These are phyloP conservation scores for Parnassius mnemosyne DNA, from an alignment of 2,888 invertebrate genomes.

Conservation along the genomic window DNA sequence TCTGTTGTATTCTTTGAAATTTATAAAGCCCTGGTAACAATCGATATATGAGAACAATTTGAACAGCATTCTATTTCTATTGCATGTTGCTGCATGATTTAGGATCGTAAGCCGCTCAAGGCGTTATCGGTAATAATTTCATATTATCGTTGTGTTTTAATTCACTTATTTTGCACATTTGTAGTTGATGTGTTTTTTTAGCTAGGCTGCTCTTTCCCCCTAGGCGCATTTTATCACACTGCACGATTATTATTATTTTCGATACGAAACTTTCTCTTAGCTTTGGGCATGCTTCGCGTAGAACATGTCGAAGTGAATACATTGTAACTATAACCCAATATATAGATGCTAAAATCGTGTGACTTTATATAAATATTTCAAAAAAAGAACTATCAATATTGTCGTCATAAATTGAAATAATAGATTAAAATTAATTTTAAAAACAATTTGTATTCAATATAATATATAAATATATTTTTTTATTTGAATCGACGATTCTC, in stretches of 20 bases:
- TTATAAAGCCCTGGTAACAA: conserved; percentile 57
- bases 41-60: conserved; percentile 48
- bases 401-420: too few species aligned
- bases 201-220: conserved; percentile 77
- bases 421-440: too few species aligned
- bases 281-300: conserved; percentile 78
- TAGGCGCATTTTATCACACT: conserved; percentile 77
- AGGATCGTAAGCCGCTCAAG: conserved; percentile 76
- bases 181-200: conserved; percentile 77
- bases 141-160: conserved; percentile 63
- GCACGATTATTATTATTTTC: conserved; percentile 79
- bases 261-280: conserved; percentile 71
- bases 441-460: too few species aligned
- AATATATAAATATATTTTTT: too few species aligned
- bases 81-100: conserved; percentile 80
- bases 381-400: not conserved
- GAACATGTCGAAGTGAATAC: conserved; percentile 54
- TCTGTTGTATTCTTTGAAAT: conserved; percentile 29
- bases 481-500: too few species aligned
- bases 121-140: conserved; percentile 74
- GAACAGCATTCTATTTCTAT: conserved; percentile 64
- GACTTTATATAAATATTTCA: not conserved
- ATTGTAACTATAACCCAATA: conserved; percentile 34
- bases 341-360: conserved; percentile 27
- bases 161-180: conserved; percentile 79